phyloP scores from a whole-genome alignment of 2,888 invertebrate species.

The Oligia fasciuncula region DNA sequence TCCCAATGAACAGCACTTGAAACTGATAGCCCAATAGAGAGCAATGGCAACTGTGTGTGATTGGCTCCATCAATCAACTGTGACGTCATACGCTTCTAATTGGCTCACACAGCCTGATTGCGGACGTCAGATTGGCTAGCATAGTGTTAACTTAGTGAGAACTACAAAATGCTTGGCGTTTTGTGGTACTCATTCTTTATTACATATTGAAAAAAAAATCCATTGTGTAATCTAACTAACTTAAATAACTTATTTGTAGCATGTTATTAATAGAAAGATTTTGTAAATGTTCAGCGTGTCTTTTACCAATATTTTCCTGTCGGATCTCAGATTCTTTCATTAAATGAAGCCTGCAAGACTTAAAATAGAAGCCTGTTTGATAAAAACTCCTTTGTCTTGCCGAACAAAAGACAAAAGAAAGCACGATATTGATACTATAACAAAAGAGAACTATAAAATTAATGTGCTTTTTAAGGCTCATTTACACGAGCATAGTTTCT shows the following conservation, averaged over 20 bases:
- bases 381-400: slow-evolving; percentile 40
- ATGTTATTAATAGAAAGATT: too few species aligned
- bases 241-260: too few species aligned
- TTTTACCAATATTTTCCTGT: neutral
- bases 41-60: slow-evolving; percentile 29
- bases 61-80: slow-evolving; percentile 51
- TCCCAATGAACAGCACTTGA: slow-evolving; percentile 37
- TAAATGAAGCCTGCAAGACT: slow-evolving; percentile 18
- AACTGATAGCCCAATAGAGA: slow-evolving; percentile 30
- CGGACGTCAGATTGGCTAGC: slow-evolving; percentile 19
- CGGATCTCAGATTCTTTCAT: neutral
- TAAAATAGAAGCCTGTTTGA: slow-evolving; percentile 27
- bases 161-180: slow-evolving; percentile 12
- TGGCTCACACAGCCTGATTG: slow-evolving; percentile 32
- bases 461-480: slow-evolving; percentile 21
- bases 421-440: slow-evolving; percentile 39
- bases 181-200: neutral
- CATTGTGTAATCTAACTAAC: too few species aligned
- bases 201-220: too few species aligned
- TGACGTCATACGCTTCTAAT: slow-evolving; percentile 53
- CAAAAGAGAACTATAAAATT: slow-evolving; percentile 42
- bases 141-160: neutral
- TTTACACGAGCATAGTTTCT: slow-evolving; percentile 29
- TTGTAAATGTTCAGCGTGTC: too few species aligned
- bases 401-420: slow-evolving; percentile 44